These are phyloP conservation scores for Pterocles burchelli DNA, from an alignment of 2,113 vertebrate species.

Conservation along the genomic window DNA sequence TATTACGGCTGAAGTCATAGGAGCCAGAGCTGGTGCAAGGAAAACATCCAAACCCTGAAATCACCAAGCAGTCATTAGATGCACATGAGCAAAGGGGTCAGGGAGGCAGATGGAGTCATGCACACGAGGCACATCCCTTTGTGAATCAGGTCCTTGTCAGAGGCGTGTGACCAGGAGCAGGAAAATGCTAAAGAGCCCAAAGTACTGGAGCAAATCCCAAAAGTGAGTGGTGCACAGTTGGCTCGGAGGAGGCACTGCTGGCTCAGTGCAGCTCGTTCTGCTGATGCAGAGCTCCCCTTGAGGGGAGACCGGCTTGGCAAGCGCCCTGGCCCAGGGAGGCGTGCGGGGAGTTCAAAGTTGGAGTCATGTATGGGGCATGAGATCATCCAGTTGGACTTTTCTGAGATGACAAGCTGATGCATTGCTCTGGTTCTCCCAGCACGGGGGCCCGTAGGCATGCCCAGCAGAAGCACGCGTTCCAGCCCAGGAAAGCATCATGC, in stretches of 20 bases:
- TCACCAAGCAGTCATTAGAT: not conserved
- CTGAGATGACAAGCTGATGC: not conserved
- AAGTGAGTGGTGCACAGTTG: not conserved
- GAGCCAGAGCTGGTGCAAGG: not conserved
- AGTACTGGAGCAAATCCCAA: slow-evolving; percentile 33
- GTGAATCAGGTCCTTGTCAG: slow-evolving; percentile 52
- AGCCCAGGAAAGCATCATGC: not conserved
- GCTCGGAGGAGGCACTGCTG: slow-evolving; percentile 16
- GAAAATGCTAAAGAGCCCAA: not conserved
- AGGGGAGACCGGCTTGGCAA: not conserved
- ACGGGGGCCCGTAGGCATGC: not conserved
- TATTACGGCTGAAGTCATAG: not conserved
- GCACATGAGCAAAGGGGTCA: not conserved
- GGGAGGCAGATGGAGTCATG: not conserved
- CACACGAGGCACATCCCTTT: not conserved
- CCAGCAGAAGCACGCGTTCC: not conserved
- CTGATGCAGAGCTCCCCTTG: not conserved
- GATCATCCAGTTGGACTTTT: not conserved
- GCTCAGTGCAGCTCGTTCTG: not conserved
- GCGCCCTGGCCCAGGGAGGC: rapidly evolving
- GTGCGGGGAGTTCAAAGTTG: not conserved
- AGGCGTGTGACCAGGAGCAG: not conserved
- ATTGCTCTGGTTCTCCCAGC: not conserved
- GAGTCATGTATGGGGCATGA: not conserved
- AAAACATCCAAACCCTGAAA: not conserved